Conservation (phyloP, 2,113 vertebrate genomes). For the Glareola pratincola region DNA sequence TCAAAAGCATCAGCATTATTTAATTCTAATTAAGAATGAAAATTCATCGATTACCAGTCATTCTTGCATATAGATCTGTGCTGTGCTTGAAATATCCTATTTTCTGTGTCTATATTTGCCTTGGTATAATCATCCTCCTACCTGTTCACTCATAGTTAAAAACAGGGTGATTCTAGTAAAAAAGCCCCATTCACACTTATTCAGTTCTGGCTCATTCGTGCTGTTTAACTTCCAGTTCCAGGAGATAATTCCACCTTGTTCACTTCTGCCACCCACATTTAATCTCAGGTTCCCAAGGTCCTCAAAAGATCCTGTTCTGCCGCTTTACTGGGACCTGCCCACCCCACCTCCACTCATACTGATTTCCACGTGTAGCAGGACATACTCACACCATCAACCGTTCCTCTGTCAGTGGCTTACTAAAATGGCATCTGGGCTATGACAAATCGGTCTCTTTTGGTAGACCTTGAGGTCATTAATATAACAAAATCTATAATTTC, state of each 20-base stretch:
- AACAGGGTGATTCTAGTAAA: background rate
- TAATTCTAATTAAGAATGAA: background rate
- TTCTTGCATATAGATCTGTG: background rate
- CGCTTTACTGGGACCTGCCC: background rate
- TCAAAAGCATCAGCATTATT: background rate
- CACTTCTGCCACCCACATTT: background rate
- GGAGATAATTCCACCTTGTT: background rate
- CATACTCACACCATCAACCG: rapidly evolving
- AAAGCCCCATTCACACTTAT: background rate
- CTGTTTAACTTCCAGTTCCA: background rate
- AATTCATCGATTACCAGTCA: background rate
- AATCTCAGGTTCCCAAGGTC: background rate
- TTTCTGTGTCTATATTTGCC: background rate
- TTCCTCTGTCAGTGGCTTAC: background rate
- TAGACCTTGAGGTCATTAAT: background rate
- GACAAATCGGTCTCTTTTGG: background rate
- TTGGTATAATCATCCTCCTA: background rate
- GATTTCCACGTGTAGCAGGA: background rate
- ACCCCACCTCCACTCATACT: background rate
- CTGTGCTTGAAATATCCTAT: background rate
- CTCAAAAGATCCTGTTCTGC: background rate
- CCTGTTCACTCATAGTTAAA: background rate
- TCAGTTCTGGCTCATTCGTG: background rate
- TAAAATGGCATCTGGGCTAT: background rate
- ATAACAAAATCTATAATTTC: background rate